These are phyloP conservation scores for Panopea generosa DNA, from an alignment of 2,888 invertebrate genomes.

Conservation along the genomic window DNA sequence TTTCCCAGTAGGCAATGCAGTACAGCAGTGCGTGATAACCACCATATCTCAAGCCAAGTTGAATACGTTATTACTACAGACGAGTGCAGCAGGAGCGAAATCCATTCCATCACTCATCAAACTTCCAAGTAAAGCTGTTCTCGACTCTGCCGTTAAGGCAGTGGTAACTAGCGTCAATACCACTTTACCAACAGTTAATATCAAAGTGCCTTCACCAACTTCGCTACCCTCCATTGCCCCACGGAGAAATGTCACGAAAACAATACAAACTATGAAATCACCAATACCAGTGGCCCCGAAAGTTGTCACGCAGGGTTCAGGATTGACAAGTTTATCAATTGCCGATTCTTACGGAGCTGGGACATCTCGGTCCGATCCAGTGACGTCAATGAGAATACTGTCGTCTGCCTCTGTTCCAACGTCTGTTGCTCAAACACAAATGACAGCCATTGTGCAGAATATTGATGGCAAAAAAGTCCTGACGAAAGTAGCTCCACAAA, in stretches of 20 bases:
- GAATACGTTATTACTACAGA: slow-evolving; percentile 64
- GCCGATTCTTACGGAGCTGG: slow-evolving; percentile 30
- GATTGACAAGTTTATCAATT: slow-evolving; percentile 36
- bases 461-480: slow-evolving; percentile 65
- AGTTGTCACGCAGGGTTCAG: slow-evolving; percentile 61
- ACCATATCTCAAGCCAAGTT: slow-evolving; percentile 60
- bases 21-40: slow-evolving; percentile 56
- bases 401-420: neutral
- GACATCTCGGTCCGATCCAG: slow-evolving; percentile 8
- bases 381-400: neutral
- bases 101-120: slow-evolving; percentile 63
- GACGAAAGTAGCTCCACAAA: slow-evolving; percentile 67
- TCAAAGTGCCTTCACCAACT: slow-evolving; percentile 80
- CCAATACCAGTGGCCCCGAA: slow-evolving; percentile 78
- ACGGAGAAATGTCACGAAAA: slow-evolving; percentile 78
- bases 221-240: slow-evolving; percentile 75
- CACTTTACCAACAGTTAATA: slow-evolving; percentile 79
- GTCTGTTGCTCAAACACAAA: neutral
- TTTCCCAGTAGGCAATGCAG: slow-evolving; percentile 4
- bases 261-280: slow-evolving; percentile 80
- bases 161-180: slow-evolving; percentile 76
- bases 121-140: slow-evolving; percentile 69
- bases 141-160: slow-evolving; percentile 75
- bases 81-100: slow-evolving; percentile 66
- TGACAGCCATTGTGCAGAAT: slow-evolving; percentile 26